Conservation (phyloP, 2,113 vertebrate species). For the Morone saxatilis region DNA sequence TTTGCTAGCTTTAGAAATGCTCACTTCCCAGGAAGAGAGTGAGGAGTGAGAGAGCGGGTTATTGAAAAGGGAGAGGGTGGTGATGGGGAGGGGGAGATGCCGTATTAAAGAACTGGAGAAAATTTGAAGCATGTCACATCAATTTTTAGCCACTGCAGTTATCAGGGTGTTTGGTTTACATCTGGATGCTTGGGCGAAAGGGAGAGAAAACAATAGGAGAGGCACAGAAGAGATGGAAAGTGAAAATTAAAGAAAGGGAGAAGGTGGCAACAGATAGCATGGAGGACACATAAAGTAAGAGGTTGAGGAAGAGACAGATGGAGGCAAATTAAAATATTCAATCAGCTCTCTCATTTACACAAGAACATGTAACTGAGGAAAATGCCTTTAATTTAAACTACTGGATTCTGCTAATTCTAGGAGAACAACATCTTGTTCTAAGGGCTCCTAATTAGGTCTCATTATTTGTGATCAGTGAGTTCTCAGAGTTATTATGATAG, state of each 20-base stretch:
- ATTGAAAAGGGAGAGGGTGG: constrained; percentile 48
- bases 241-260: background rate
- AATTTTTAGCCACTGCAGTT: constrained; percentile 67
- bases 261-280: background rate
- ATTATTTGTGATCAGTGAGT: constrained; percentile 40
- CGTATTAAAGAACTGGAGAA: constrained; percentile 66
- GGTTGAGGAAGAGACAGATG: background rate
- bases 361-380: background rate
- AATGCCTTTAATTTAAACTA: constrained; percentile 1
- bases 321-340: background rate
- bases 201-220: background rate
- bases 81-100: constrained; percentile 45
- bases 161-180: constrained; percentile 63
- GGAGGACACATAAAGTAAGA: too few relatives aligned
- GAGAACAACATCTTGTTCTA: constrained; percentile 27
- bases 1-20: constrained; percentile 74
- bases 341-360: background rate
- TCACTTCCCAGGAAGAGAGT: constrained; percentile 73
- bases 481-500: constrained; percentile 37
- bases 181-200: constrained; percentile 37
- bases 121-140: constrained; percentile 73
- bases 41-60: constrained; percentile 43
- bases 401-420: background rate
- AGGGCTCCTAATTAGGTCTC: constrained; percentile 18
- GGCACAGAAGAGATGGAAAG: background rate